Evolutionary conservation across 2,113 vertebrate species (phyloP).

Genomic region (Eulemur macaco): DNA sequence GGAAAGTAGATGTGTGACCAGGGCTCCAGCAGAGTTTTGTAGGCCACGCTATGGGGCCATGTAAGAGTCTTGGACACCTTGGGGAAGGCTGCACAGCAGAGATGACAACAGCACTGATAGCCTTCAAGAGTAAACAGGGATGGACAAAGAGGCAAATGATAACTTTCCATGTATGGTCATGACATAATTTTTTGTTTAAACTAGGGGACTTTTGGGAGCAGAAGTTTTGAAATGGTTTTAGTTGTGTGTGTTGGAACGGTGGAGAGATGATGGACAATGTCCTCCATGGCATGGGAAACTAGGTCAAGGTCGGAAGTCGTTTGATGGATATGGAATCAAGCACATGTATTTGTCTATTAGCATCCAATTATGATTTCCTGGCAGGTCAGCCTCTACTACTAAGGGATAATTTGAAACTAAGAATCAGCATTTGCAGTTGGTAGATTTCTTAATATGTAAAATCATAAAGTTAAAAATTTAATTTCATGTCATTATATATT

Average conservation of each 20-base stretch:
- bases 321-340: background rate
- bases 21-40: background rate
- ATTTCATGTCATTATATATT: background rate
- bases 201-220: background rate
- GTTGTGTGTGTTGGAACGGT: background rate
- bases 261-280: background rate
- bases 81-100: background rate
- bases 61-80: background rate
- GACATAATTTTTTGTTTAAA: background rate
- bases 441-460: background rate
- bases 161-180: background rate
- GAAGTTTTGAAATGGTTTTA: background rate
- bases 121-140: background rate
- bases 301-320: background rate
- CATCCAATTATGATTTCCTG: background rate
- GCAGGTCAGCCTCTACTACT: background rate
- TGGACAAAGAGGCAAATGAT: background rate
- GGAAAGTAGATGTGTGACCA: background rate
- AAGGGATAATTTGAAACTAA: background rate
- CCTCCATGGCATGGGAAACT: background rate
- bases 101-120: too few relatives aligned
- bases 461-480: background rate
- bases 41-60: background rate
- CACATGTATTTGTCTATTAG: background rate
- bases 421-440: background rate